Percentiles rank a stretch among this genome's conserved stretches.
Conservation (phyloP, 2,113 vertebrate genomes). For the Leucoraja erinaceus region DNA sequence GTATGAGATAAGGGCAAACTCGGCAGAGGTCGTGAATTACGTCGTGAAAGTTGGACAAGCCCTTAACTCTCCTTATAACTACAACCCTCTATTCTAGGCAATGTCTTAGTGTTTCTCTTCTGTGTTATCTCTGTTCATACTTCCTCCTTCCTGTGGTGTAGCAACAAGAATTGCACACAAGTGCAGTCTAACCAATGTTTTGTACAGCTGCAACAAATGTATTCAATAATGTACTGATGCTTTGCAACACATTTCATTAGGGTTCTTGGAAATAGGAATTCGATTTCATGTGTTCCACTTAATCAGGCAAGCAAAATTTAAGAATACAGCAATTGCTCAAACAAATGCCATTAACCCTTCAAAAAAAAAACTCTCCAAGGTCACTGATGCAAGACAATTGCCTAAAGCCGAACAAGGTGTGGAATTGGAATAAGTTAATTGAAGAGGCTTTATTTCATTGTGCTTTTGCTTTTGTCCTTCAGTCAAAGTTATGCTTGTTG, state of each 20-base stretch:
- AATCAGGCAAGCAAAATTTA: background rate
- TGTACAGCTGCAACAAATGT: too few species aligned
- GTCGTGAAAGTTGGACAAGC: too few species aligned
- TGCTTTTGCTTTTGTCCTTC: background rate
- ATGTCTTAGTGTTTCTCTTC: too few species aligned
- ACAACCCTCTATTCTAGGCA: too few species aligned
- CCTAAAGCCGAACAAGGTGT: background rate
- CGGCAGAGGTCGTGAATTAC: too few species aligned
- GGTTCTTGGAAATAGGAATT: constrained; percentile 1
- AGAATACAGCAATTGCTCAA: background rate
- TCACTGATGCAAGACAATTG: background rate
- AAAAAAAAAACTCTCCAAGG: background rate
- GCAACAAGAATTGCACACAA: too few species aligned
- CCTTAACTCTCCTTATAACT: too few species aligned
- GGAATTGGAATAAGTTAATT: background rate
- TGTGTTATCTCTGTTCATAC: too few species aligned
- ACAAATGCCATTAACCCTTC: background rate
- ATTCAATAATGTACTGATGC: background rate
- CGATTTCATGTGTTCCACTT: background rate
- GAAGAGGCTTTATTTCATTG: background rate
- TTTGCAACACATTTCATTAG: background rate
- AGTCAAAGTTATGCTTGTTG: background rate
- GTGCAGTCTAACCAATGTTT: too few species aligned
- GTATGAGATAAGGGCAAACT: too few species aligned
- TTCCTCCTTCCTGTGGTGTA: too few species aligned